Percentiles rank a stretch among this genome's conserved stretches.
phyloP scores from a whole-genome alignment of 2,113 vertebrate genomes.

The Rattus norvegicus region DNA sequence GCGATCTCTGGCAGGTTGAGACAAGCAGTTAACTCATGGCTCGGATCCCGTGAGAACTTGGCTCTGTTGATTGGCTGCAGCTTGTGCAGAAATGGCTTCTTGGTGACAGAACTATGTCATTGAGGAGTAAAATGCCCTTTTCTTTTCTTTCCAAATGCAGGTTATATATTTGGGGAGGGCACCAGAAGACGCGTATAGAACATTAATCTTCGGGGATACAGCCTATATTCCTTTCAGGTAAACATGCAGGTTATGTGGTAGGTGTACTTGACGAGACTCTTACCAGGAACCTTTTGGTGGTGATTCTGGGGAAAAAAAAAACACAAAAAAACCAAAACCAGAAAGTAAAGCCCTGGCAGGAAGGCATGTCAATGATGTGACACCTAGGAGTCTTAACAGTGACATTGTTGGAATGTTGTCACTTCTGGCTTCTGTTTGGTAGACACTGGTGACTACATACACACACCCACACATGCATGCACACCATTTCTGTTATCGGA shows the following conservation, averaged over 20 bases:
- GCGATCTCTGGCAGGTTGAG: background rate
- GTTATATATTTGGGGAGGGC: constrained; percentile 94
- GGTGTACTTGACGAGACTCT: background rate
- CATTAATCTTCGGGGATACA: constrained; percentile 89
- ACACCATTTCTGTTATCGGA: background rate
- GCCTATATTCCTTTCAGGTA: constrained; percentile 97
- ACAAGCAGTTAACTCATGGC: background rate
- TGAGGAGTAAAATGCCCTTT: constrained; percentile 67
- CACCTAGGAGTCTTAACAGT: background rate
- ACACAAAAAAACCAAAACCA: too few relatives aligned
- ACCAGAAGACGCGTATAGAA: constrained; percentile 93
- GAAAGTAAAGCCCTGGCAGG: background rate
- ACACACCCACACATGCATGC: too few relatives aligned
- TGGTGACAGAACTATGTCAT: background rate
- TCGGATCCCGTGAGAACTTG: background rate
- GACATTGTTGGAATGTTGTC: background rate
- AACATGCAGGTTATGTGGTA: constrained; percentile 61
- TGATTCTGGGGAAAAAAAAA: background rate
- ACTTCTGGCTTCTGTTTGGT: background rate
- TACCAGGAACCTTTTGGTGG: background rate
- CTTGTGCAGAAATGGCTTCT: background rate
- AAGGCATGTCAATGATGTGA: background rate
- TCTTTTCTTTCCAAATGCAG: constrained; percentile 85
- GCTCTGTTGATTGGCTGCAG: background rate
- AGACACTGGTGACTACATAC: background rate